Evolutionary conservation across 2,113 vertebrate species (phyloP).

Genomic region (Centropus unirufus): DNA sequence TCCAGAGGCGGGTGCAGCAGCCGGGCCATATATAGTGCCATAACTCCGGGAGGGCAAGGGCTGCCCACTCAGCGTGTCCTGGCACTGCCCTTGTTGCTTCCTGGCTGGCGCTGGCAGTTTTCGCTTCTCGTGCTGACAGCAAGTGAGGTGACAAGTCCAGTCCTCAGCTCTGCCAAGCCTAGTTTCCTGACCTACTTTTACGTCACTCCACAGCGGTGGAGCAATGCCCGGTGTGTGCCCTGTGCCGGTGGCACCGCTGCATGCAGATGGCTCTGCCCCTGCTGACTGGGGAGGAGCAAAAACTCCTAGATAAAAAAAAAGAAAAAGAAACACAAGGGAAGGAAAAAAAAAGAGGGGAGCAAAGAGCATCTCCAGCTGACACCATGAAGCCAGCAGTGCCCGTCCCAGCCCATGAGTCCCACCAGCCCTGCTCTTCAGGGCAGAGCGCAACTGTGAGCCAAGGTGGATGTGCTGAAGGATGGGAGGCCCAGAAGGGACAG

Average conservation of each 20-base stretch:
- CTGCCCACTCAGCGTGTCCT: background rate
- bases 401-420: background rate
- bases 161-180: constrained; percentile 81
- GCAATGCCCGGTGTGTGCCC: constrained; percentile 54
- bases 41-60: background rate
- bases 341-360: background rate
- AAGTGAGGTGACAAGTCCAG: constrained; percentile 88
- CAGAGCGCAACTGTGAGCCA: background rate
- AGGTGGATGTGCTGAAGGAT: background rate
- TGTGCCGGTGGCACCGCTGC: background rate
- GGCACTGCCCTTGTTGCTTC: background rate
- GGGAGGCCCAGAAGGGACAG: background rate
- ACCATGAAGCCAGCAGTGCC: background rate
- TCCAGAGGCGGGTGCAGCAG: background rate
- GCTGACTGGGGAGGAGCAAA: background rate
- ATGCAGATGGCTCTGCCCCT: background rate
- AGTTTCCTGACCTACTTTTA: constrained; percentile 88
- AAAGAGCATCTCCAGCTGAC: background rate
- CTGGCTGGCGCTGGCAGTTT: constrained; percentile 35
- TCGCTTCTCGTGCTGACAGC: constrained; percentile 72
- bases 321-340: background rate
- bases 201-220: constrained; percentile 61
- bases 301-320: no score
- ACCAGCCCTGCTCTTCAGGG: background rate
- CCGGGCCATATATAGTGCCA: background rate